Evolutionary conservation across 2,888 invertebrate genomes (phyloP).

Genomic region (Ectemnius continuus): DNA sequence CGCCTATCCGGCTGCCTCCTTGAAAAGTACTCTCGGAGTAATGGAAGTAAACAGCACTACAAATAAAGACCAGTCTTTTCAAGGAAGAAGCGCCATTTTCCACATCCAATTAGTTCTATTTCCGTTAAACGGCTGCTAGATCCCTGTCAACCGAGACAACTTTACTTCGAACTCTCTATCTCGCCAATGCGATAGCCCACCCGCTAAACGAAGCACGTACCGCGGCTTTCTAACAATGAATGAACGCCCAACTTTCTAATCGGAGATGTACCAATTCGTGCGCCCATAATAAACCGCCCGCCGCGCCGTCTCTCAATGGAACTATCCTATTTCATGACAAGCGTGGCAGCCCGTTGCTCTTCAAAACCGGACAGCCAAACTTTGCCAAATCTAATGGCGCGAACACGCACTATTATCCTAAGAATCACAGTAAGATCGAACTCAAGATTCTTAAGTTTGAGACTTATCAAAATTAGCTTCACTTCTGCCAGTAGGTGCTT

Average conservation of each 20-base stretch:
- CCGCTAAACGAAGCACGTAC: conserved; percentile 38
- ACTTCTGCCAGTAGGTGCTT: too few relatives aligned
- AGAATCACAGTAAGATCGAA: not conserved
- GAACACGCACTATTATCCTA: too few relatives aligned
- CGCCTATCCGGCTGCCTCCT: not conserved
- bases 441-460: conserved; percentile 14
- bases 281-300: conserved; percentile 62
- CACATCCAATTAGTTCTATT: too few relatives aligned
- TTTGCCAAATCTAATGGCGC: conserved; percentile 66
- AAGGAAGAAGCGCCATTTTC: too few relatives aligned
- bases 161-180: too few relatives aligned
- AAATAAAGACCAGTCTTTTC: too few relatives aligned
- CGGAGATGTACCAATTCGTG: conserved; percentile 72
- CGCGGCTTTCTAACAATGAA: conserved; percentile 50
- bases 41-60: too few relatives aligned
- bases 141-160: too few relatives aligned
- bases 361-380: conserved; percentile 56
- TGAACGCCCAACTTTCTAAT: conserved; percentile 67
- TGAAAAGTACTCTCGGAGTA: too few relatives aligned
- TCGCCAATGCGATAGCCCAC: conserved; percentile 22
- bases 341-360: conserved; percentile 31
- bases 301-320: conserved; percentile 64
- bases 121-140: too few relatives aligned
- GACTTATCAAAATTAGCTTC: too few relatives aligned
- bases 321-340: conserved; percentile 41